phyloP scores from a whole-genome alignment of 2,888 invertebrate genomes.

The Callyntrura sp. region DNA sequence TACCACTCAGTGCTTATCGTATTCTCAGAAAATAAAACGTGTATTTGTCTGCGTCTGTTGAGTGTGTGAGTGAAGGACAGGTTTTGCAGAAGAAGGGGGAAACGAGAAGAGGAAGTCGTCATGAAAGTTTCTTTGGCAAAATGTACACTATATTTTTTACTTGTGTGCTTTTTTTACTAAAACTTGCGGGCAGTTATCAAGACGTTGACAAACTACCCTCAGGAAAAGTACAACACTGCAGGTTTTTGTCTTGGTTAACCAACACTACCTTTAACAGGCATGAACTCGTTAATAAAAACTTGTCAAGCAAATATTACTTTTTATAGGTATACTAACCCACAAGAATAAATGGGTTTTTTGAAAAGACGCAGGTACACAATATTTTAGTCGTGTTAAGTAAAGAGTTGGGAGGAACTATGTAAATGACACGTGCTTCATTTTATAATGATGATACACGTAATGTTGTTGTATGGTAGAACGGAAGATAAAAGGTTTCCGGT shows the following conservation, averaged over 20 bases:
- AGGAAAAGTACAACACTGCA: not conserved
- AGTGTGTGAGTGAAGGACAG: no score
- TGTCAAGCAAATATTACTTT: not conserved
- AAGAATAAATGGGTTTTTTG: not conserved
- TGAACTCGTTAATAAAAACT: no score
- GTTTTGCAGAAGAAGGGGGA: no score
- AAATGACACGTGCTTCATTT: constrained; percentile 15
- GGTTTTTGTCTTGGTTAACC: no score
- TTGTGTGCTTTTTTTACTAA: not conserved
- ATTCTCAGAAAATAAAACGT: no score
- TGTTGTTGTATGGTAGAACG: not conserved
- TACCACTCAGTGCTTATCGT: no score
- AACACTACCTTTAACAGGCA: no score
- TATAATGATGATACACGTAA: constrained; percentile 5
- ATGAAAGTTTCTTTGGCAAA: no score
- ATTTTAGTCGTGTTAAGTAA: not conserved
- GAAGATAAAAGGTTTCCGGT: constrained; percentile 3
- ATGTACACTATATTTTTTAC: no score
- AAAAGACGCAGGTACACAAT: not conserved
- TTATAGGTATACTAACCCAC: not conserved
- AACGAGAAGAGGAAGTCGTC: no score
- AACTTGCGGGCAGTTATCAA: constrained; percentile 6
- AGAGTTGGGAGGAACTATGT: not conserved
- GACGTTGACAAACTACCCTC: constrained; percentile 3
- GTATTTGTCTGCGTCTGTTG: no score